Base-by-base conservation (phyloP, 2,113 vertebrate species). In the Climacteris rufus region DNA sequence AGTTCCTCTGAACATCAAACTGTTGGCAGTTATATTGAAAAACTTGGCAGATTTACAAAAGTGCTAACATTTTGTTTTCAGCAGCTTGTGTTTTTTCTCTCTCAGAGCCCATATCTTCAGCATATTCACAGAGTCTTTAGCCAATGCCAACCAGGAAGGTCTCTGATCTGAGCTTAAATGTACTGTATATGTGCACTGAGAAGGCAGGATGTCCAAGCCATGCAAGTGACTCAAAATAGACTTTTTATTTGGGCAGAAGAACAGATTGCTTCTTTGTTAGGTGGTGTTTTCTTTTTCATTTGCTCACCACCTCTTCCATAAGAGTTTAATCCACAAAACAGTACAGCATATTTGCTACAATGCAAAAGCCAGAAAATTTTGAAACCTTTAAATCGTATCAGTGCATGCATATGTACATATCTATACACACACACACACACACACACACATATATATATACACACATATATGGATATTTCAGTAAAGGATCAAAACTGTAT, bases 11-110 rank as follows among this genome's bases (percentile, higher is more conserved):
- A 97, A 96, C 96, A 97, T 95, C 97, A 95, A 95, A 97, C 96
- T 96, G 80, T 85, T 97, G 97, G 96, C 97, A 96, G 96, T 89
- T 96, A 97, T 31, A 96, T 81, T 96, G 97, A 96, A 95, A 88
- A 94, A 75, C 97, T 82, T 98, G 98, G 97, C 97, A 97, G 95
- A 91, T 94, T 97, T 93, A 97, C 97, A 97, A 81, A 96, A 97
- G 96, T 87, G 76, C 76, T 93, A 97, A 82, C 85, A 83, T 95
- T 97, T 89, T 95, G 97, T 96, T 96, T 97, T 93, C 93, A 89
- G 95, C 83, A 97, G 89, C 90, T 91, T 87, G 49, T 10, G 37
- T 85, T 66, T 83, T 71, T 59, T 54, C 52, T 54, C 82, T 95
- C 83, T 93, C n/a, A 18, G 78, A 96, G 60, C 84, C 80, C 93